Evolutionary conservation across 2,113 vertebrate species (phyloP).

Genomic region (Equus quagga): DNA sequence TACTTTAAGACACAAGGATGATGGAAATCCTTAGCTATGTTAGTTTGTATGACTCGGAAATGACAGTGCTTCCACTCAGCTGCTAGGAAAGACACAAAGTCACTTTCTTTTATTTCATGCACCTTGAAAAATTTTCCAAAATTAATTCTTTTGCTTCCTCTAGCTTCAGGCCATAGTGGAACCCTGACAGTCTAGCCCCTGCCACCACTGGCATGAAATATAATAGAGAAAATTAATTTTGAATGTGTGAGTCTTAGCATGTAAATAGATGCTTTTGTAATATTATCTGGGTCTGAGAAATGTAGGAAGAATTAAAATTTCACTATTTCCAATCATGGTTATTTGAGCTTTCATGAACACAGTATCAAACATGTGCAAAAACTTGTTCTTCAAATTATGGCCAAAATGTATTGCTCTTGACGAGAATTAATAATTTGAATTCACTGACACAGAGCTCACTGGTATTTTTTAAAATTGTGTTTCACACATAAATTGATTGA

Average conservation of each 20-base stretch:
- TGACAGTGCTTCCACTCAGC: neutral
- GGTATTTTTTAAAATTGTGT: neutral
- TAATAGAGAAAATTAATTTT: neutral
- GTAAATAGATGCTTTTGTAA: neutral
- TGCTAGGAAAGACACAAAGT: neutral
- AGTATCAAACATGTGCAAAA: neutral
- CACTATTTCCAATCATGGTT: neutral
- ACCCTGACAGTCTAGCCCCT: neutral
- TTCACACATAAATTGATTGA: neutral
- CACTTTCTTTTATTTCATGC: neutral
- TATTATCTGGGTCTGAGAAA: too few relatives aligned
- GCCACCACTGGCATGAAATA: neutral
- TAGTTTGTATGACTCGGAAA: neutral
- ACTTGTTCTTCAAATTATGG: neutral
- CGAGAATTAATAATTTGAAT: neutral
- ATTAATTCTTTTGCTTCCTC: neutral
- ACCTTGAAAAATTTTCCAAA: neutral
- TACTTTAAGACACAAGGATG: neutral
- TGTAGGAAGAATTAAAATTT: neutral
- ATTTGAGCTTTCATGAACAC: neutral
- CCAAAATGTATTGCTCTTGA: neutral
- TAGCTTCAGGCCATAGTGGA: neutral
- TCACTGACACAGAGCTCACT: neutral
- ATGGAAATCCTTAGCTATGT: neutral
- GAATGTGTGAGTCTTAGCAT: neutral